Evolutionary conservation across 2,888 invertebrate genomes (phyloP), one percentile per base, ranked within the genome.

Genomic region (Hybos culiciformis): DNA sequence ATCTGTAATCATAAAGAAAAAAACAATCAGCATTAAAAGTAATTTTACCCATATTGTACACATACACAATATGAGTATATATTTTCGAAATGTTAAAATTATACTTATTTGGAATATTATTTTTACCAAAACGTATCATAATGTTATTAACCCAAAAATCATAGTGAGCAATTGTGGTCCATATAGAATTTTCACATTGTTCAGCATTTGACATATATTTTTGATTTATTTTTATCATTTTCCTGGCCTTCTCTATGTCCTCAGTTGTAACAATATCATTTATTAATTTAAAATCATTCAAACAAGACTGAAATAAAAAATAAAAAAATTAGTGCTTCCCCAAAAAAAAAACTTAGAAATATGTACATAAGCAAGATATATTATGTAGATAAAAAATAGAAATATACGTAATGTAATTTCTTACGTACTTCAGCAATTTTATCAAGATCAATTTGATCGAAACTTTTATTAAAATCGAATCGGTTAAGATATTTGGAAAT

Each of bases 111-210:
- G 7, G 4, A 37, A 15, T 12, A 8, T 33, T 19, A 23, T 23
- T 7, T 23, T 49, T 52, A 56, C 73, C 66, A 42, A 66, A 63
- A 42, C 66, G 60, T 12, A 76, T 59, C 68, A 77, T 70, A 2
- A 76, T 65, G 49, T 77, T 77, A 53, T 75, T 77, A 12, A 71
- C 70, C 77, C 77, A 77, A 40, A 73, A 67, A 54, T 77, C 77
- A 1, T 67, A 62, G 49, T 77, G 77, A 2, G 68, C 62, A 18
- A 75, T 65, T 0, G 73, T 70, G 1, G 66, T 68, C 62, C 71
- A 77, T 0, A 68, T 65, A 20, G 66, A 52, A 49, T 70, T 55
- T 42, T 60, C 51, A 26, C 51, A 48, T 48, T 50, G 51, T 4
- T 55, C 50, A 2, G 50, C 32, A 24, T 41, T 45, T 26, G 52